Percentiles rank a stretch among this genome's conserved stretches.
phyloP scores from a whole-genome alignment of 2,797 vertebrate genomes.

The Myotis myotis region DNA sequence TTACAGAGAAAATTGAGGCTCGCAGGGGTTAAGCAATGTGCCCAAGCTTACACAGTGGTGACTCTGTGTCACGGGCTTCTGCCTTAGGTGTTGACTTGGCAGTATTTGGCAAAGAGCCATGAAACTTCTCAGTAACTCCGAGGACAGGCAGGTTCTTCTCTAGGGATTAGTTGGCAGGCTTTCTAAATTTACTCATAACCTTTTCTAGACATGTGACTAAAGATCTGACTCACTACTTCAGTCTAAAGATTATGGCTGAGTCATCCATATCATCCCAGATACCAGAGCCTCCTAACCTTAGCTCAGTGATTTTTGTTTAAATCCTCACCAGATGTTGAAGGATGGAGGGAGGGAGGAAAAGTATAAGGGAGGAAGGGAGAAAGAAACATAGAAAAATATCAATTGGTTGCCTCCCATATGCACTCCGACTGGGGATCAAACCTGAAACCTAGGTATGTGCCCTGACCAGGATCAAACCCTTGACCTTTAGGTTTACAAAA shows the following conservation, averaged over 20 bases:
- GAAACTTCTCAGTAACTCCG: constrained; percentile 82
- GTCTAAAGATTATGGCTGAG: constrained; percentile 2
- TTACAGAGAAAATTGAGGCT: constrained; percentile 1
- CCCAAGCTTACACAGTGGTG: neutral
- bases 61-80: constrained; percentile 57
- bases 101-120: constrained; percentile 81
- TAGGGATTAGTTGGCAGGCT: constrained; percentile 71
- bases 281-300: neutral
- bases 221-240: neutral
- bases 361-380: neutral
- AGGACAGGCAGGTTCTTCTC: constrained; percentile 75
- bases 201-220: constrained; percentile 25
- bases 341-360: neutral
- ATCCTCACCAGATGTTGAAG: neutral
- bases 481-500: neutral
- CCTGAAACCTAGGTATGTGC: neutral
- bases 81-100: constrained; percentile 78
- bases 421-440: neutral
- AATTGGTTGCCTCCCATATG: neutral
- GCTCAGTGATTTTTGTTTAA: neutral
- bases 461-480: neutral
- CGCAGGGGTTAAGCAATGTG: neutral
- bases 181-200: constrained; percentile 77
- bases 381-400: neutral
- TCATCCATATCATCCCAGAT: neutral